Evolutionary conservation across 2,113 vertebrate genomes (phyloP), one percentile per base, ranked within the genome.

Genomic region (Lampris incognitus): DNA sequence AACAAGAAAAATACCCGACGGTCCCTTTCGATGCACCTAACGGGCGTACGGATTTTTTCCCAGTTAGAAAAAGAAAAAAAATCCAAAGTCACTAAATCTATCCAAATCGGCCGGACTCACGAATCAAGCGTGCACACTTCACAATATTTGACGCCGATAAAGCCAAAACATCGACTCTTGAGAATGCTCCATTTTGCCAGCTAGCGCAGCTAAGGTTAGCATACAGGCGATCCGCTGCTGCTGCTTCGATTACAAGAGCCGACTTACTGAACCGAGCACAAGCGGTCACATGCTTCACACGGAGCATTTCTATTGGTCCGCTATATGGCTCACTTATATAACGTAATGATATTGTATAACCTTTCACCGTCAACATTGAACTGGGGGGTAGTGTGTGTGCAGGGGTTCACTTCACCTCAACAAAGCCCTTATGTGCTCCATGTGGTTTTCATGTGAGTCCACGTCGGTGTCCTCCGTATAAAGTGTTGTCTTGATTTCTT

Each of bases 321-420:
- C 10, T 68, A 74, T 89, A 64, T 90, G 88, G 85, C 88, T 88
- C 88, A 79, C 90, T 95, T 95, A 94, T 93, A 93, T 94, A 95
- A 94, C 70, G 73, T 50, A 41, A 46, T 62, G n/a, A 74, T 79
- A 76, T 94, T 94, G 91, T 93, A 87, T 94, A 94, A 91, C 83
- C 65, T 59, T 13, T 62, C 2, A 51, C 57, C 3, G 68, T n/a
- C 57, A 3, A 46, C 54, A 41, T 42, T 41, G 41, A 69, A 50
- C 44, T 10, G 8, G 2, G 3, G 50, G 11, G 58, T 24, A 24
- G 24, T 24, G 24, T 24, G 24, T 24, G 24, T 60, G 38, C 6
- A 1, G 38, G 9, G 59, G 9, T 36, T 41, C 9, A 57, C 24
- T 24, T 24, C 24, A 24, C 24, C 24, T 24, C 24, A 24, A 24